Evolutionary conservation across 2,888 invertebrate species (phyloP).

Genomic region (Abrostola tripartita): DNA sequence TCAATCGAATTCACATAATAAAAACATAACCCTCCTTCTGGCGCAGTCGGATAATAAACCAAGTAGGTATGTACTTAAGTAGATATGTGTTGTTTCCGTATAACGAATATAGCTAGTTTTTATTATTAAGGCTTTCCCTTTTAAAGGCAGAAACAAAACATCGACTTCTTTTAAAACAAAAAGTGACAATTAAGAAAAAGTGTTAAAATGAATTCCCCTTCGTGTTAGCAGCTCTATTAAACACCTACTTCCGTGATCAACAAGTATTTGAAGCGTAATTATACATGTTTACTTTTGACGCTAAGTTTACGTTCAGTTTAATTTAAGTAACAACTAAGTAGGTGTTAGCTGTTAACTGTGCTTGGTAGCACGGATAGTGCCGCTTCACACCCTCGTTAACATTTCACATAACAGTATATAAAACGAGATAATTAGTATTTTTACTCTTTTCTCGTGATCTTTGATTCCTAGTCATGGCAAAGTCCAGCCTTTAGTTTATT

Average conservation of each 20-base stretch:
- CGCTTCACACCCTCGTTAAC: slow-evolving; percentile 5
- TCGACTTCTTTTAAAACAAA: background rate
- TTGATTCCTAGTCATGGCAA: no score
- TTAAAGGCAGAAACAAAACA: no score
- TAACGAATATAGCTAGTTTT: no score
- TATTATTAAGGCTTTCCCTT: no score
- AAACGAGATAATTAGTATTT: no score
- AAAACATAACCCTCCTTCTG: no score
- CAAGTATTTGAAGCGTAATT: slow-evolving; percentile 9
- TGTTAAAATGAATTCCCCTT: background rate
- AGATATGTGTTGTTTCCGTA: no score
- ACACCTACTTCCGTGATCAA: slow-evolving; percentile 5
- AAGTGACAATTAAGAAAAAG: background rate
- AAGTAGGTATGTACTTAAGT: no score
- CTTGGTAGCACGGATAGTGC: slow-evolving; percentile 14
- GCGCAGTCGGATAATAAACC: no score
- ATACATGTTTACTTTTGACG: slow-evolving; percentile 28
- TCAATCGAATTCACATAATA: no score
- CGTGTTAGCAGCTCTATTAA: slow-evolving; percentile 3
- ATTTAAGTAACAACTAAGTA: slow-evolving; percentile 25
- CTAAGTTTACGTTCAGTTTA: slow-evolving; percentile 6
- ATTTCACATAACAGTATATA: background rate
- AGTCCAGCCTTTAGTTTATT: no score
- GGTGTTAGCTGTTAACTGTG: slow-evolving; percentile 27
- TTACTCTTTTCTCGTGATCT: no score